Percentiles rank a stretch among this genome's conserved stretches.
These are phyloP conservation scores for Erebia ligea DNA, from an alignment of 2,888 invertebrate species.

Conservation along the genomic window DNA sequence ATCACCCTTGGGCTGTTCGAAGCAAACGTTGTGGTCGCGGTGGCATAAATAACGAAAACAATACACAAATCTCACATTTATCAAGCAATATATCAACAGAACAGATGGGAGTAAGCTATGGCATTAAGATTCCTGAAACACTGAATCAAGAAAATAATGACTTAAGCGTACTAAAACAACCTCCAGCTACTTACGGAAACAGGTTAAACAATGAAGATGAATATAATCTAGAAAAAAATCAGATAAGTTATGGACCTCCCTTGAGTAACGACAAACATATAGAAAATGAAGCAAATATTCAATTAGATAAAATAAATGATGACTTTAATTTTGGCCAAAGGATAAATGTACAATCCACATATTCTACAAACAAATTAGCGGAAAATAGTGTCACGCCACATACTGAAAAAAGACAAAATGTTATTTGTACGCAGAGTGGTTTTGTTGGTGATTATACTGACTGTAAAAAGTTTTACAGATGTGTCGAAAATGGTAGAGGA, in stretches of 20 bases:
- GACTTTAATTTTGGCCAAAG: constrained; percentile 9
- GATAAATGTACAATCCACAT: not conserved
- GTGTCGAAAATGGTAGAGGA: constrained; percentile 78
- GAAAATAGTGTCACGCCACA: constrained; percentile 5
- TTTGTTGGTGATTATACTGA: constrained; percentile 81
- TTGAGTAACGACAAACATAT: constrained; percentile 4
- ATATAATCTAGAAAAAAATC: not conserved
- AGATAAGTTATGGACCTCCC: constrained; percentile 2
- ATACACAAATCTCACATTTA: not conserved
- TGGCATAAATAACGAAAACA: constrained; percentile 35
- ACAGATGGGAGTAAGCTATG: not conserved
- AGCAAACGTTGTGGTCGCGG: constrained; percentile 63
- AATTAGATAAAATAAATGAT: constrained; percentile 8
- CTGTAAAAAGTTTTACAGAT: constrained; percentile 87
- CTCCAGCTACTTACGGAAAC: constrained; percentile 3
- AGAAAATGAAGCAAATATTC: not conserved
- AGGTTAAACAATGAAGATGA: constrained; percentile 2
- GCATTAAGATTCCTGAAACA: not conserved
- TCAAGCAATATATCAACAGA: not conserved
- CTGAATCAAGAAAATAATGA: not conserved
- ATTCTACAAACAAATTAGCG: constrained; percentile 11
- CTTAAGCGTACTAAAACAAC: not conserved
- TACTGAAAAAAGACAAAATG: constrained; percentile 48
- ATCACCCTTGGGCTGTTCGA: constrained; percentile 86
- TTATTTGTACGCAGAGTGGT: constrained; percentile 73